Conservation (phyloP, 1,140 invertebrate genomes). For the Solenopsis fugax region DNA sequence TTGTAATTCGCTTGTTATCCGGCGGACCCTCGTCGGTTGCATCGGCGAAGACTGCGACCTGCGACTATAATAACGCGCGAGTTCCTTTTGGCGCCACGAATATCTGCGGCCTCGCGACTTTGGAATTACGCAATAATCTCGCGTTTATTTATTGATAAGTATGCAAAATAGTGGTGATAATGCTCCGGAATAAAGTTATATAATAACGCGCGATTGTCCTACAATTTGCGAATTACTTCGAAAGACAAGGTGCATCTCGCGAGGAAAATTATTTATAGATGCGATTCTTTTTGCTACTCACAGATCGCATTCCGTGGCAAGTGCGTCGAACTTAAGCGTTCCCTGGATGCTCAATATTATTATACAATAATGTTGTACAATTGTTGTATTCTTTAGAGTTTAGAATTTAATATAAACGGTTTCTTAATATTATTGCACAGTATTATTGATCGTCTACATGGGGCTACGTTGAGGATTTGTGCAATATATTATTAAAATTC, state of each 20-base stretch:
- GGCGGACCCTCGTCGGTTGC: background rate
- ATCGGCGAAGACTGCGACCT: background rate
- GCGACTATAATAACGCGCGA: background rate
- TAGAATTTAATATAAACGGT: background rate
- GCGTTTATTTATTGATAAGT: background rate
- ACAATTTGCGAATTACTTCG: background rate
- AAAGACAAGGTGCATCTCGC: background rate
- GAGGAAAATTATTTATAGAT: background rate
- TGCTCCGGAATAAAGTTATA: too few species aligned
- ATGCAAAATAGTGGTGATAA: background rate
- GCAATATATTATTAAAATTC: too few species aligned
- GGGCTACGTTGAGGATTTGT: too few species aligned
- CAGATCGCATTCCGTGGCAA: background rate
- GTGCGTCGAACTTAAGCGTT: too few species aligned
- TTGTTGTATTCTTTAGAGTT: too few species aligned
- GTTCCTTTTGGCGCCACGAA: background rate
- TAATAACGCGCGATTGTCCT: background rate
- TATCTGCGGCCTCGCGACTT: background rate
- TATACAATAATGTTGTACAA: too few species aligned
- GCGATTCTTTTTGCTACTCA: background rate
- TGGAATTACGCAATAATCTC: background rate
- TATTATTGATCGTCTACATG: too few species aligned
- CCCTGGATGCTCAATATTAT: too few species aligned
- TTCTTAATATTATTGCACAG: background rate
- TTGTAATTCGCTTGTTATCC: conserved; percentile 20